Percentiles rank a stretch among this genome's conserved stretches.
phyloP scores from a whole-genome alignment of 2,888 invertebrate species.

The Papilio elwesi region DNA sequence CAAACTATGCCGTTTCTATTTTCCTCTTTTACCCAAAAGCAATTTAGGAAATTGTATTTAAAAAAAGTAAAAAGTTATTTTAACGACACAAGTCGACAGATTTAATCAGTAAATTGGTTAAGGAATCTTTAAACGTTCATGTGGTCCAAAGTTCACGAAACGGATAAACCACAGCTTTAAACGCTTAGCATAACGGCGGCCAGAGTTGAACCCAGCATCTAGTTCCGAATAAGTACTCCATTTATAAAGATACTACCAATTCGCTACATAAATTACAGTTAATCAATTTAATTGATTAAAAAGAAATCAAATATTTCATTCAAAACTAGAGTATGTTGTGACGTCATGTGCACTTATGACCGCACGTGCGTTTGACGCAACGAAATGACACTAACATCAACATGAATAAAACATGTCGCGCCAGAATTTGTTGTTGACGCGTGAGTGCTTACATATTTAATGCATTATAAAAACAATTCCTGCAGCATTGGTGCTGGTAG shows the following conservation, averaged over 20 bases:
- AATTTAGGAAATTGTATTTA: not conserved
- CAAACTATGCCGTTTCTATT: not conserved
- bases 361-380: slow-evolving; percentile 20
- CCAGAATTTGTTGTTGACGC: not conserved
- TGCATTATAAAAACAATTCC: not conserved
- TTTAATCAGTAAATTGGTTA: too few relatives aligned
- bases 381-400: slow-evolving; percentile 3
- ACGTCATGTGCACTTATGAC: slow-evolving; percentile 26
- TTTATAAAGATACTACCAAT: not conserved
- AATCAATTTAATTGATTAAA: not conserved
- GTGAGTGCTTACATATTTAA: not conserved
- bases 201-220: slow-evolving; percentile 11
- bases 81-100: too few relatives aligned
- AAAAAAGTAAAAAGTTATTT: not conserved
- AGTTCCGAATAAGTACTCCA: slow-evolving; percentile 9
- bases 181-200: not conserved
- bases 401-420: slow-evolving; percentile 18
- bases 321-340: not conserved
- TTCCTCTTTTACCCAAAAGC: not conserved
- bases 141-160: not conserved
- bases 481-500: not conserved
- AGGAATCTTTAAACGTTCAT: too few relatives aligned
- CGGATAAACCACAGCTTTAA: not conserved
- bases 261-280: not conserved
- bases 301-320: too few relatives aligned